phyloP scores from a whole-genome alignment of 2,797 vertebrate genomes.

The Brotula barbata region DNA sequence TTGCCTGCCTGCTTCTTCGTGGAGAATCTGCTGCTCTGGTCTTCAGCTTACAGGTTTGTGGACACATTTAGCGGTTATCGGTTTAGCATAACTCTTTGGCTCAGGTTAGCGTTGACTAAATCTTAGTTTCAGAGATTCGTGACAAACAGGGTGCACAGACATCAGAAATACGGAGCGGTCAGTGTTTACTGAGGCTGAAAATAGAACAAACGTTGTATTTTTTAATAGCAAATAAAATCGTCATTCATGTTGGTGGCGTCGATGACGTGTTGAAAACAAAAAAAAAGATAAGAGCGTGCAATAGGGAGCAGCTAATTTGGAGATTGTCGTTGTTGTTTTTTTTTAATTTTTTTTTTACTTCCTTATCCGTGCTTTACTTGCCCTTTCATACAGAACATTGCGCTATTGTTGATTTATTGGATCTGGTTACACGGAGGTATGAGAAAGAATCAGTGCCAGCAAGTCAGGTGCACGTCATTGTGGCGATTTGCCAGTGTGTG shows the following conservation, averaged over 20 bases:
- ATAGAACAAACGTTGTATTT: conserved; percentile 15
- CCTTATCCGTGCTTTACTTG: conserved; percentile 1
- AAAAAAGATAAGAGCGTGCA: too few species aligned
- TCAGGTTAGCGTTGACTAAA: too few species aligned
- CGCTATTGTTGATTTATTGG: conserved; percentile 30
- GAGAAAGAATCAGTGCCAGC: conserved; percentile 24
- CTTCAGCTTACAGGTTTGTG: conserved; percentile 66
- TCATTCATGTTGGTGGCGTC: too few species aligned
- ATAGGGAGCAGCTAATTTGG: too few species aligned
- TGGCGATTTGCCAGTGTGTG: background rate
- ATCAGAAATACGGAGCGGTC: conserved; percentile 3
- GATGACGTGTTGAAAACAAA: too few species aligned
- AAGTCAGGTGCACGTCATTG: conserved; percentile 23
- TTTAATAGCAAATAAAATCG: background rate
- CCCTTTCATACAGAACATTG: background rate
- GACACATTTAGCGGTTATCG: background rate
- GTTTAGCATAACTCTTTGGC: background rate
- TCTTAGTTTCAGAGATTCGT: background rate
- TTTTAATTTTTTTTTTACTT: too few species aligned
- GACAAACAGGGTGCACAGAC: background rate
- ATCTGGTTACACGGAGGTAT: conserved; percentile 12
- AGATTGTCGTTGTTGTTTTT: too few species aligned
- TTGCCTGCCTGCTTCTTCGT: conserved; percentile 23
- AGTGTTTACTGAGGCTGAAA: conserved; percentile 13
- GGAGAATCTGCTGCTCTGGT: conserved; percentile 27